Percentiles rank a stretch among this genome's conserved stretches.
phyloP scores from a whole-genome alignment of 2,113 vertebrate species.

The Cyprinodon tularosa region DNA sequence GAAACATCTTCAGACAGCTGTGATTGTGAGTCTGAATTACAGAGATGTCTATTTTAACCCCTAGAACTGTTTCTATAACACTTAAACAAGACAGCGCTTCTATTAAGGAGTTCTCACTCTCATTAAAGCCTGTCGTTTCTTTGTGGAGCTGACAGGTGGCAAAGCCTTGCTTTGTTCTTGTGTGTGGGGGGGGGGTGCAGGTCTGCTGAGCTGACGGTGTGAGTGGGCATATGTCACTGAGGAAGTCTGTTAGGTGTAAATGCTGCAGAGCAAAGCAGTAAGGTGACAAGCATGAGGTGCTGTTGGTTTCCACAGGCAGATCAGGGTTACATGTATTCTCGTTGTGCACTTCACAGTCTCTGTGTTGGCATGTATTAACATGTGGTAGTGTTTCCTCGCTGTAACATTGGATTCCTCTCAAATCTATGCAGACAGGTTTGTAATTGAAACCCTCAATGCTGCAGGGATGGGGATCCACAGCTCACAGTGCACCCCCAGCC shows the following conservation, averaged over 20 bases:
- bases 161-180: constrained; percentile 37
- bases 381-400: constrained; percentile 50
- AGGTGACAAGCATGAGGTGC: constrained; percentile 8
- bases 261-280: constrained; percentile 7
- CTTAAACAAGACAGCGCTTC: constrained; percentile 61
- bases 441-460: constrained; percentile 61
- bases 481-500: constrained; percentile 42
- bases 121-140: constrained; percentile 59
- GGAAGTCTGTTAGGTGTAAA: constrained; percentile 36
- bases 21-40: constrained; percentile 22
- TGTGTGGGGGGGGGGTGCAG: neutral
- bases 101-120: constrained; percentile 65
- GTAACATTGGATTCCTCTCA: constrained; percentile 62
- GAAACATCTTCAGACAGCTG: constrained; percentile 10
- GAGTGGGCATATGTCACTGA: neutral
- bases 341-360: constrained; percentile 12
- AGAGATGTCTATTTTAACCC: constrained; percentile 32
- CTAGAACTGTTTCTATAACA: constrained; percentile 58
- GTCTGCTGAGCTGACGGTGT: constrained; percentile 25
- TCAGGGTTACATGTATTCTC: constrained; percentile 35
- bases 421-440: constrained; percentile 70
- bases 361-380: constrained; percentile 14
- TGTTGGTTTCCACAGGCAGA: constrained; percentile 11
- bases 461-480: constrained; percentile 12
- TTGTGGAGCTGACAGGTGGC: constrained; percentile 45